Percentiles rank a stretch among this genome's conserved stretches.
Conservation (phyloP, 2,888 invertebrate genomes). For the Caenorhabditis becei region DNA sequence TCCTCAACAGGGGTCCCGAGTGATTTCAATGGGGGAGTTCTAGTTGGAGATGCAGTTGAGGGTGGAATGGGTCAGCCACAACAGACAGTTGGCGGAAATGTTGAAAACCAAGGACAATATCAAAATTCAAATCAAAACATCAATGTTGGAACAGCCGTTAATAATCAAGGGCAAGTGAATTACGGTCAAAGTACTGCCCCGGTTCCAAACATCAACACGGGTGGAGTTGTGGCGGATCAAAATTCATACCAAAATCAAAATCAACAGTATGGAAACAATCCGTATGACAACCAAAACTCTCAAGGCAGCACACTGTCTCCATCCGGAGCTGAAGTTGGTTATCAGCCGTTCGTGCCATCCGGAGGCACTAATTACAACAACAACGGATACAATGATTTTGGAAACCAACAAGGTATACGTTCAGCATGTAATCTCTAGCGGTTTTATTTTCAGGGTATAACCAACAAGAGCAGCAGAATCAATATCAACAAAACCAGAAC, state of each 20-base stretch:
- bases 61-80: slow-evolving; percentile 18
- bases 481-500: slow-evolving; percentile 38
- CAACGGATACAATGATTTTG: not conserved
- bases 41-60: slow-evolving; percentile 32
- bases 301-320: slow-evolving; percentile 53
- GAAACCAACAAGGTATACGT: not conserved
- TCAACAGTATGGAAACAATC: slow-evolving; percentile 10
- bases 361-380: slow-evolving; percentile 50
- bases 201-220: slow-evolving; percentile 2
- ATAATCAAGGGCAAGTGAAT: slow-evolving; percentile 10
- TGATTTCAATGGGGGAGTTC: slow-evolving; percentile 50
- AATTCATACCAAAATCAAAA: slow-evolving; percentile 18
- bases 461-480: slow-evolving; percentile 27
- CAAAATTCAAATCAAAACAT: slow-evolving; percentile 5
- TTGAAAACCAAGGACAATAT: slow-evolving; percentile 5
- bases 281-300: slow-evolving; percentile 10
- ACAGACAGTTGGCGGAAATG: slow-evolving; percentile 11
- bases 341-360: slow-evolving; percentile 56
- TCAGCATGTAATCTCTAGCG: not conserved
- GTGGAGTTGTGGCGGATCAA: slow-evolving; percentile 11
- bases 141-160: slow-evolving; percentile 17
- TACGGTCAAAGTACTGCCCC: slow-evolving; percentile 19
- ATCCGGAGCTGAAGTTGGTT: slow-evolving; percentile 51
- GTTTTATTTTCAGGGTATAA: slow-evolving; percentile 20
- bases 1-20: not conserved